phyloP scores from a whole-genome alignment of 2,888 invertebrate species.

The Julus scanicus region DNA sequence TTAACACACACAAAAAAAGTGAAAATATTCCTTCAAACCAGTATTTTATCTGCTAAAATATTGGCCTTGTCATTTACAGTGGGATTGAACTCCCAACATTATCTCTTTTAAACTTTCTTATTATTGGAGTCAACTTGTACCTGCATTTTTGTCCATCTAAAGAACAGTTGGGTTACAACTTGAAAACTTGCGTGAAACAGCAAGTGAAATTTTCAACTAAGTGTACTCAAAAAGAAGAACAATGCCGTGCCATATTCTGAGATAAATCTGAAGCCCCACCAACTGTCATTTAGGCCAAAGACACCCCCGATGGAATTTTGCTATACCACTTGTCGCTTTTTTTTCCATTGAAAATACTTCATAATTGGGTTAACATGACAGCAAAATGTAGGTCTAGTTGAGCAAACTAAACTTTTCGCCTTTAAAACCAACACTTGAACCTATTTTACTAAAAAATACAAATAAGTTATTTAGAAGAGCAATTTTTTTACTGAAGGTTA shows the following conservation, averaged over 20 bases:
- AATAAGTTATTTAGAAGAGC: background rate
- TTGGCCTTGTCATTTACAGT: slow-evolving; percentile 3
- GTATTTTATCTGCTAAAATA: background rate
- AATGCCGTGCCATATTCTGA: slow-evolving; percentile 5
- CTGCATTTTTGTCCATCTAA: background rate
- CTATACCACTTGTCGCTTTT: background rate
- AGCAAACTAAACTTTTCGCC: background rate
- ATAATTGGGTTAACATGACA: slow-evolving; percentile 42
- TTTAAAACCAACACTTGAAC: background rate
- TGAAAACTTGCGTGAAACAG: background rate
- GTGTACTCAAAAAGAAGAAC: background rate
- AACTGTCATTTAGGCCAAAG: slow-evolving; percentile 36
- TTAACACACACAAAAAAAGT: background rate
- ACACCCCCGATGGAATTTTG: slow-evolving; percentile 1
- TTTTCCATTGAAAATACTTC: background rate
- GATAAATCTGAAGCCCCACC: slow-evolving; percentile 12
- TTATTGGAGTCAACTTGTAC: background rate
- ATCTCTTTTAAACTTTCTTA: slow-evolving; percentile 12
- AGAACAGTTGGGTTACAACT: background rate
- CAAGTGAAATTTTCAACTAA: background rate
- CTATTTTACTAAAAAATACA: background rate
- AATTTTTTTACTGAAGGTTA: background rate
- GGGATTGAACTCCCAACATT: background rate
- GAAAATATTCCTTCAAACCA: background rate
- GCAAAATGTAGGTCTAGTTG: slow-evolving; percentile 20